Base-by-base conservation (phyloP, 2,113 vertebrate genomes). In the Clupea harengus region DNA sequence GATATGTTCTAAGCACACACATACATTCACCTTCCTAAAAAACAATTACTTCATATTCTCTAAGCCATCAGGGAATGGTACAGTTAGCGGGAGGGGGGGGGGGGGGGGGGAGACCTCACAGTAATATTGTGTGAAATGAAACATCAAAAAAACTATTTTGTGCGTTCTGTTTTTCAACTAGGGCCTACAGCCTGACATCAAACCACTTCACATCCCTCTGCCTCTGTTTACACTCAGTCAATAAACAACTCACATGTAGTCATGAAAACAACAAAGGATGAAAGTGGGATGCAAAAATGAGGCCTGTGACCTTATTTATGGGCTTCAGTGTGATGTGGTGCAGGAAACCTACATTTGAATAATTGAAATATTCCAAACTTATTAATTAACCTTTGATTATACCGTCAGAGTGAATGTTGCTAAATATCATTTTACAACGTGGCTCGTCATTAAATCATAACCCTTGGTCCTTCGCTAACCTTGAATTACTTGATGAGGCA, bases 391-490 rank as follows among this genome's bases (percentile, higher is more conserved):
- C 84, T 82, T 60, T 17, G 11, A 46, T 44, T 84, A 78, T 32
- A 39, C 9, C 82, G 20, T 8, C 81, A 57, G 7, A 15, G 52
- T 84, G 81, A 75, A 47, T 54, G 75, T 82, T 57, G 84, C 84
- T 86, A 87, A 86, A 86, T 32, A 86, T 83, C 83, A 85, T 83
- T 85, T 57, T 81, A 64, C 45, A 64, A 75, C 18, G 81, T 60
- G 50, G 7, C 6, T 52, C 81, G 45, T 72, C 84, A 88, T 88
- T 87, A 84, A 81, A 86, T 44, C 81, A 18, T 81, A 84, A 86
- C 81, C 85, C 82, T 50, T 39, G 49, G 28, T 82, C 84, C 83
- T 86, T 57, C 57, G 15, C 82, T 78, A 84, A 90, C 89, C 87
- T 84, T 80, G 46, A 67, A 83, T 78, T 80, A 47, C 54, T 87